Conservation (phyloP, 2,888 invertebrate genomes). For the Drosophila parthenogenetica region DNA sequence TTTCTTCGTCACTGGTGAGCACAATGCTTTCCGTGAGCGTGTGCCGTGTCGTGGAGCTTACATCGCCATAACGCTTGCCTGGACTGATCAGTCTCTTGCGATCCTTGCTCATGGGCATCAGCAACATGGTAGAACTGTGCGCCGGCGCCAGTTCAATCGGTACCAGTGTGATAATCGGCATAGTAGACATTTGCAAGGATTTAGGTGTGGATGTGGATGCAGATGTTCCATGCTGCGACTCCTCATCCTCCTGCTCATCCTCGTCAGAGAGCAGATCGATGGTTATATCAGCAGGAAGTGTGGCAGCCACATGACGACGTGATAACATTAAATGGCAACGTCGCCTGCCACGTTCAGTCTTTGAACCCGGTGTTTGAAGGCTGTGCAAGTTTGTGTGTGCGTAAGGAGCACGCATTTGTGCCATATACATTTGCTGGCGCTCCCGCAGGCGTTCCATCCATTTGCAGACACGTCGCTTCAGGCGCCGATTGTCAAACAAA, state of each 20-base stretch:
- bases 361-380: slow-evolving; percentile 27
- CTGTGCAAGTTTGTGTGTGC: not conserved
- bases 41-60: slow-evolving; percentile 29
- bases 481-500: slow-evolving; percentile 81
- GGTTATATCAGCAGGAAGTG: slow-evolving; percentile 74
- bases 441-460: slow-evolving; percentile 70
- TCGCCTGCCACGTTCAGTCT: slow-evolving; percentile 58
- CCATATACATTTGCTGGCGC: slow-evolving; percentile 33
- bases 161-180: slow-evolving; percentile 67
- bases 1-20: slow-evolving; percentile 78
- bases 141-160: slow-evolving; percentile 47
- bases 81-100: slow-evolving; percentile 6
- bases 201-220: slow-evolving; percentile 24
- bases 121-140: slow-evolving; percentile 44
- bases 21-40: slow-evolving; percentile 70
- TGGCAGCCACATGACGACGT: slow-evolving; percentile 61
- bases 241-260: slow-evolving; percentile 38
- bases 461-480: slow-evolving; percentile 74
- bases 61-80: slow-evolving; percentile 58
- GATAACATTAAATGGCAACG: slow-evolving; percentile 31
- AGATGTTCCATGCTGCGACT: slow-evolving; percentile 14
- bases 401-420: slow-evolving; percentile 34
- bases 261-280: slow-evolving; percentile 83
- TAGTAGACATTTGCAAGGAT: slow-evolving; percentile 55
- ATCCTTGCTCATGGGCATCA: slow-evolving; percentile 31